Evolutionary conservation across 2,113 vertebrate genomes (phyloP), one percentile per base, ranked within the genome.

Genomic region (Oophaga pumilio): DNA sequence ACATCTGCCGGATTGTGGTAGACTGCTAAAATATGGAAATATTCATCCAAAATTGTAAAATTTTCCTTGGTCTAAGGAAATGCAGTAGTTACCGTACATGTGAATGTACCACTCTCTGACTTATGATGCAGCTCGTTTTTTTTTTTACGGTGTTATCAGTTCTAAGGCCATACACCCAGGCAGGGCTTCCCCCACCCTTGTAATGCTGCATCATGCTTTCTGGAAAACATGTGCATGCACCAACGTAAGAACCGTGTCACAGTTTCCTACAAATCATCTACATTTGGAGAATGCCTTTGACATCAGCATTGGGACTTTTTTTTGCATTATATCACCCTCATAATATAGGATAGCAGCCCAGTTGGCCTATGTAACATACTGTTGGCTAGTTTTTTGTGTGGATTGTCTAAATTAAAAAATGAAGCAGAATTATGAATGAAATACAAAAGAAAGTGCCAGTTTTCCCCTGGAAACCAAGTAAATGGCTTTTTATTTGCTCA

Each of bases 131-230:
- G 73, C 20, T 76, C 49, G 28, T 53, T 49, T 53, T 53, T 50
- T 74, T 50, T 59, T 59, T 53, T 8, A 53, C 7, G 28, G 3
- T 43, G 78, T 79, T 86, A 79, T 86, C 76, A 86, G 76, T 86
- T 11, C 56, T 62, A 10, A 80, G 80, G 17, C 0, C 56, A 43
- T 24, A 62, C 71, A 50, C 53, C 18, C 71, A 50, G 71, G 62
- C 26, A 81, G 85, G 85, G 85, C 71, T 53, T 87, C 76, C 79
- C 78, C 68, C 79, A 66, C 43, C 33, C 69, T 66, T 12, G 12
- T 82, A 26, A 64, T 83, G 79, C 79, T 83, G 26, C 28, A 33
- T 83, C 79, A 88, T 83, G 57, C 33, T 64, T 59, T 53, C 57
- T 24, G 7, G 66, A 62, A 53, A 64, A 60, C 15, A 4, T 43